Evolutionary conservation across 2,113 vertebrate species (phyloP).

Genomic region (Chaetura pelagica): DNA sequence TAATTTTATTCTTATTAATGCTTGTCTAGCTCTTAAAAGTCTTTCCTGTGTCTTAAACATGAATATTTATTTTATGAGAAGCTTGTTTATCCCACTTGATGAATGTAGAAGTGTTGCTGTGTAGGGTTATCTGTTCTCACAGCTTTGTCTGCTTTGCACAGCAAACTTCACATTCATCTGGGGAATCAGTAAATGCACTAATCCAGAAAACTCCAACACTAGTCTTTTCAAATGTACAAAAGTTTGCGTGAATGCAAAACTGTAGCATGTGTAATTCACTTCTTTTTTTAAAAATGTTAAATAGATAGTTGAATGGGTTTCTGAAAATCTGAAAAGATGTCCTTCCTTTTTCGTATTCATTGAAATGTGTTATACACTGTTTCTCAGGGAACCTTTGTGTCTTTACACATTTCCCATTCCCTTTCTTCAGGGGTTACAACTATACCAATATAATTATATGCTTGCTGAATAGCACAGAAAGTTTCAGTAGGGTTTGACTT

Average conservation of each 20-base stretch:
- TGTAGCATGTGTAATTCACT: neutral
- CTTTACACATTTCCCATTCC: neutral
- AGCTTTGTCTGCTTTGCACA: neutral
- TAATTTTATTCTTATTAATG: neutral
- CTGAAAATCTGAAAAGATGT: neutral
- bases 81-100: neutral
- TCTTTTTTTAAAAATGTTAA: neutral
- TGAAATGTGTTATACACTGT: neutral
- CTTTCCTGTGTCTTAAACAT: neutral
- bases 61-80: neutral
- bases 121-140: neutral
- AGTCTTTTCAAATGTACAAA: neutral
- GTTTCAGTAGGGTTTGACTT: neutral
- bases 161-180: neutral
- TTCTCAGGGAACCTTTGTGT: neutral
- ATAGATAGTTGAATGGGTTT: neutral
- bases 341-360: neutral
- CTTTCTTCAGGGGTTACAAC: neutral
- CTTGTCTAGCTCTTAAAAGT: neutral
- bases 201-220: neutral
- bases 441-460: neutral
- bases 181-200: neutral
- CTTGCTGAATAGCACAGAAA: neutral
- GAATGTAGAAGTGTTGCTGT: accelerated
- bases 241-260: neutral